Evolutionary conservation across 2,797 vertebrate genomes (phyloP).

Genomic region (Hippopotamyrus pictus): DNA sequence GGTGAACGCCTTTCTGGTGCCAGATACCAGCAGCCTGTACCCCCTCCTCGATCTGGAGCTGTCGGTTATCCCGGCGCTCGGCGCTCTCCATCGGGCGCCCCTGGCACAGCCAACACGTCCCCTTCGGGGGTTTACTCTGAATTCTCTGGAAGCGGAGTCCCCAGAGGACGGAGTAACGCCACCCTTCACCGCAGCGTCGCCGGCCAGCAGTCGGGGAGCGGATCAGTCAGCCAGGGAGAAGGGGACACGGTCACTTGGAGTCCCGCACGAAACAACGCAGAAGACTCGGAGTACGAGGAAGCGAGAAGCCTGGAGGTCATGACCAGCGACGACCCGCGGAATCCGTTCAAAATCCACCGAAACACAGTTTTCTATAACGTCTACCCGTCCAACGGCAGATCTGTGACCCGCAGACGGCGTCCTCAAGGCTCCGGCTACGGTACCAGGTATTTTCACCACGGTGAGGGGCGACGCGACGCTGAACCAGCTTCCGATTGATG

Average conservation of each 20-base stretch:
- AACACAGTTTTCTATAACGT: conserved; percentile 62
- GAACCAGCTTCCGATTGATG: not conserved
- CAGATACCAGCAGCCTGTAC: not conserved
- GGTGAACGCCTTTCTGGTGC: not conserved
- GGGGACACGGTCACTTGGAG: not conserved
- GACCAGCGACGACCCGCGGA: conserved; percentile 46
- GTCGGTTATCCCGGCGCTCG: conserved; percentile 12
- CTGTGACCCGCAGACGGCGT: conserved; percentile 34
- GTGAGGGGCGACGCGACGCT: conserved; percentile 40
- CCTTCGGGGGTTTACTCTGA: conserved; percentile 35
- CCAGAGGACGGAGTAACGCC: conserved; percentile 39
- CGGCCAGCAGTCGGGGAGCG: not conserved
- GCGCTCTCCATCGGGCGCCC: not conserved
- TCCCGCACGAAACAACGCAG: not conserved
- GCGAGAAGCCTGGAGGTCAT: conserved; percentile 35
- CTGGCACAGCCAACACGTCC: conserved; percentile 23
- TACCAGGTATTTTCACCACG: conserved; percentile 63
- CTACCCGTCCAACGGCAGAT: conserved; percentile 46
- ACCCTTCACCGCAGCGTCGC: not conserved
- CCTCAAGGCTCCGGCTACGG: conserved; percentile 50
- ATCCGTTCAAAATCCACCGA: conserved; percentile 47
- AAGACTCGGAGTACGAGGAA: conserved; percentile 11
- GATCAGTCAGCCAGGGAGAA: not conserved
- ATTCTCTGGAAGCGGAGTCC: conserved; percentile 56
- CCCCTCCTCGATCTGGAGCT: not conserved